Evolutionary conservation across 2,888 invertebrate genomes (phyloP), one percentile per base, ranked within the genome.

Genomic region (Hirtodrosophila cameraria): DNA sequence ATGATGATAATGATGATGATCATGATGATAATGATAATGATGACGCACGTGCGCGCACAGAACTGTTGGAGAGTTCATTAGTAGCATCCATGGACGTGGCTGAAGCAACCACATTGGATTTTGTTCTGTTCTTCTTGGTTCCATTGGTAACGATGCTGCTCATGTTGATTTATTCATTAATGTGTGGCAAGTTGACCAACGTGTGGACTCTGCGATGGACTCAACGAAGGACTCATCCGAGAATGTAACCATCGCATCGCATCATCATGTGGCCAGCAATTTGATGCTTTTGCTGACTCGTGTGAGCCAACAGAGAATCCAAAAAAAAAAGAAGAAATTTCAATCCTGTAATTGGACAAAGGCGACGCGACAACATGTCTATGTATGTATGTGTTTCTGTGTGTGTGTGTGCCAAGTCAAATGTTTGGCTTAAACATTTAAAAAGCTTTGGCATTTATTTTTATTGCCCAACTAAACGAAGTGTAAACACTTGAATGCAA

Each of bases 91-190:
- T n/a, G 60, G 49, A 74, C 62, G 53, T 60, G 66, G 53, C 46
- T 31, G 42, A 42, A 25, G 38, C 43, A 20, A 35, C 23, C 27
- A 41, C 41, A 41, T 52, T 36, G 30, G 30, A 61, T 52, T 55
- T 48, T 18, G 25, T 39, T 53, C 23, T 13, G 8, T 46, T 58
- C 58, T 54, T 39, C 45, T 43, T 45, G 54, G n/a, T n/a, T 57
- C 46, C 63, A 71, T 58, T 49, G 30, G 59, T 46, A 54, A 54
- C 46, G n/a, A n/a, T n/a, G 55, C 55, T 58, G 66, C 50, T 68
- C 63, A 68, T 80, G 75, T 73, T 79, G 80, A 83, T 80, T 83
- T 77, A 77, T 80, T 80, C 81, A 83, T 83, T 83, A 75, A 71
- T 62, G 70, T 62, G 70, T 53, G 38, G 54, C 38, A 28, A 62